Base-by-base conservation (phyloP, 2,113 vertebrate species). In the Lagopus muta region DNA sequence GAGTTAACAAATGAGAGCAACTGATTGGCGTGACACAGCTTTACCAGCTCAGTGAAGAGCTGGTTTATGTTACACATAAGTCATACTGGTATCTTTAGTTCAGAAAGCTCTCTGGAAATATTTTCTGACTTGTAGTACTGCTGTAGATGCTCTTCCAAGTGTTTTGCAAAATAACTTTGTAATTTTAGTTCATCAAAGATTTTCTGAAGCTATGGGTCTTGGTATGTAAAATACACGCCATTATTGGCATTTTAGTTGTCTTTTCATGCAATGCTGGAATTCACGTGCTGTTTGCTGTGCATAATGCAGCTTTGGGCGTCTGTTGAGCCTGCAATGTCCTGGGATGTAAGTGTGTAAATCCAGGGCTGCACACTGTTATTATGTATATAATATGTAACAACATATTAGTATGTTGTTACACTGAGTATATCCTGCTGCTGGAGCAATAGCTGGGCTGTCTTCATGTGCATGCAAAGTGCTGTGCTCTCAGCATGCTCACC, bases 351-450 rank as follows among this genome's bases (percentile, higher is more conserved):
- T 10, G 1, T 50, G 11, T 67, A 43, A 62, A 50, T 24, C 12
- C 38, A n/a, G 24, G 10, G 14, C 25, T 34, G 25, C 34, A 17
- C 16, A 3, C 24, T 1, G 38, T 38, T 38, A 38, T 38, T 38
- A 38, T 38, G 38, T 38, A 10, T 38, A 38, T 38, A 38, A 38
- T 38, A 38, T 38, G 38, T 38, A 38, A 38, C 38, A 38, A 38
- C 38, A 10, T 38, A 38, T 38, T 38, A 38, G 38, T 38, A 38
- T 9, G 8, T 15, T 11, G 1, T 57, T 20, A 19, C 27, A 1
- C 8, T 21, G 10, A 2, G 0, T 3, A 2, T 60, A 6, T 12
- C 20, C 50, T 32, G 40, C 15, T 21, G 30, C 11, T 1, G 22
- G 18, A 79, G n/a, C 0, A 2, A 13, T 13, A 25, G 28, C 32